A percentile compares a stretch with the other conserved stretches of the same genome.
Conservation (phyloP, 2,888 invertebrate species). For the Philaethria dido region DNA sequence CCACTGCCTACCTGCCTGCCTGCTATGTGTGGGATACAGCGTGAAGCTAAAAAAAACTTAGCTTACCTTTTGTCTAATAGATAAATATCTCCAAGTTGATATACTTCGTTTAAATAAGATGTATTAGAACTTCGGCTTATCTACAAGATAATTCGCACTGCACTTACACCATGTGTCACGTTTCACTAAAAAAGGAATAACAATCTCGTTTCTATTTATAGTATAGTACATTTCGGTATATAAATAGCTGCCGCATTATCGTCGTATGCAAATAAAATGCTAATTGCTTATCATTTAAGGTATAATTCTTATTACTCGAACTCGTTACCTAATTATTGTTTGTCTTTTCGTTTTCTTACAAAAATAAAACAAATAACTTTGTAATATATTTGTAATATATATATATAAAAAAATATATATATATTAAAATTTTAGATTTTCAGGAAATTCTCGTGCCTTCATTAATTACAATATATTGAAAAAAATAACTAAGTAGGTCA, state of each 20-base stretch:
- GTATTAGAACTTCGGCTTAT: neutral
- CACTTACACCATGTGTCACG: neutral
- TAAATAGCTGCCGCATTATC: neutral
- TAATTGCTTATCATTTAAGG: neutral
- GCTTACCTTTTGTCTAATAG: neutral
- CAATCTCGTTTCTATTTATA: neutral
- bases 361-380: neutral
- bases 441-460: too few relatives aligned
- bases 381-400: neutral
- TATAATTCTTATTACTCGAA: neutral
- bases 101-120: neutral
- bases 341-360: neutral
- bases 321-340: neutral
- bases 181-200: neutral
- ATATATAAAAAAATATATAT: neutral
- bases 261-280: conserved; percentile 1
- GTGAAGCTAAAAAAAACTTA: too few relatives aligned
- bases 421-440: too few relatives aligned
- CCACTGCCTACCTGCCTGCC: too few relatives aligned
- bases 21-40: too few relatives aligned
- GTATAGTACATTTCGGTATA: neutral
- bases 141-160: neutral
- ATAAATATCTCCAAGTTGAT: neutral
- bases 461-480: too few relatives aligned
- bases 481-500: too few relatives aligned